These are phyloP conservation scores for Gila robusta DNA, from an alignment of 2,797 vertebrate species.

Conservation along the genomic window DNA sequence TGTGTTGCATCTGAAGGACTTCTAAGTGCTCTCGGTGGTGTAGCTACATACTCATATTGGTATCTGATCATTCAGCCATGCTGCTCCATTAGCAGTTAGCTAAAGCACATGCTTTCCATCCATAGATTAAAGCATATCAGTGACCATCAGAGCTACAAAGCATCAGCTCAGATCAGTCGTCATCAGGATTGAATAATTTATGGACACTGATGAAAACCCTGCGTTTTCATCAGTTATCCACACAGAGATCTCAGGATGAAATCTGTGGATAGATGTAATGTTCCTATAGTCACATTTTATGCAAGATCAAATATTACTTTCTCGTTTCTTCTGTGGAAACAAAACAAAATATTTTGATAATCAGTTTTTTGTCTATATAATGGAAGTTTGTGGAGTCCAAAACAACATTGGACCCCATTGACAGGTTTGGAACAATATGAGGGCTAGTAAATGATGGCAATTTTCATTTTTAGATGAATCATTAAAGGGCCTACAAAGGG, in stretches of 20 bases:
- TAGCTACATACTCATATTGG: constrained; percentile 58
- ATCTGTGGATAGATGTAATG: constrained; percentile 6
- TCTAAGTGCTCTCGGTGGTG: constrained; percentile 65
- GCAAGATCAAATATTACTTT: neutral
- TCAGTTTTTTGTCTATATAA: neutral
- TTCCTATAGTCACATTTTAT: neutral
- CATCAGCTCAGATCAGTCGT: constrained; percentile 5
- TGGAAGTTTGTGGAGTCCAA: neutral
- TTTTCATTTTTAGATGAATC: neutral
- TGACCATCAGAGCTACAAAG: constrained; percentile 25
- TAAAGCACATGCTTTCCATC: constrained; percentile 43
- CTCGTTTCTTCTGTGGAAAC: neutral
- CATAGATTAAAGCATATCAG: constrained; percentile 28
- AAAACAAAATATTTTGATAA: neutral
- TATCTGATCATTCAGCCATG: constrained; percentile 69
- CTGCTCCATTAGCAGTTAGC: constrained; percentile 66
- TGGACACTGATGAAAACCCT: neutral
- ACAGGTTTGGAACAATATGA: neutral
- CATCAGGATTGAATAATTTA: constrained; percentile 35
- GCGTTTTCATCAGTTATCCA: constrained; percentile 23
- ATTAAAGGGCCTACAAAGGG: neutral
- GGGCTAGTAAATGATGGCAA: neutral
- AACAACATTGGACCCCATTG: neutral
- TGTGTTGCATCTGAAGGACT: constrained; percentile 68
- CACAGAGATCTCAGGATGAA: neutral